These are phyloP conservation scores for Drosophila nr. perissopoda DNA, from an alignment of 2,888 invertebrate species.

Conservation along the genomic window DNA sequence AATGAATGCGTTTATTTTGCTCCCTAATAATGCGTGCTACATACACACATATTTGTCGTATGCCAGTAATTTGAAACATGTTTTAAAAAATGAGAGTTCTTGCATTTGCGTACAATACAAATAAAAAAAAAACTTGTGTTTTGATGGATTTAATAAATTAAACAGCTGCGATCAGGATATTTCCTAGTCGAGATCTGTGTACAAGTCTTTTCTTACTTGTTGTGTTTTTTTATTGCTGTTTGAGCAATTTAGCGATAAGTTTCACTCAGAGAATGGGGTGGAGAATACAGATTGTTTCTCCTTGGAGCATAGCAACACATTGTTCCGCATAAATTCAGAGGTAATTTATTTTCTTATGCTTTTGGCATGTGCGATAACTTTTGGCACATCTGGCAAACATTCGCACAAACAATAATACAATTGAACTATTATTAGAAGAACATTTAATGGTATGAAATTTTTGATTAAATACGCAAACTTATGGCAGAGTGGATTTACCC, in stretches of 20 bases:
- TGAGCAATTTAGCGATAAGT: constrained; percentile 53
- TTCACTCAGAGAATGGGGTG: constrained; percentile 28
- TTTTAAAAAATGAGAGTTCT: not conserved
- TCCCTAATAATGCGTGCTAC: not conserved
- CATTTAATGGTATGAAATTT: not conserved
- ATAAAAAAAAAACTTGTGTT: not conserved
- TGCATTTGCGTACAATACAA: not conserved
- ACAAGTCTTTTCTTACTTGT: not conserved
- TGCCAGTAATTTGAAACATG: not conserved
- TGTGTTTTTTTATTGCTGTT: constrained; percentile 7
- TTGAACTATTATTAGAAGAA: constrained; percentile 22
- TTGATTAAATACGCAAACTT: constrained; percentile 10
- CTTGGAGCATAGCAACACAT: constrained; percentile 49
- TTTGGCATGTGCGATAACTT: constrained; percentile 66
- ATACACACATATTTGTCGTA: not conserved
- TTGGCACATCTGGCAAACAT: constrained; percentile 60
- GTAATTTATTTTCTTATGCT: constrained; percentile 13
- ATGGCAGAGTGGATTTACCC: not conserved
- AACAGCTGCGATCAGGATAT: not conserved
- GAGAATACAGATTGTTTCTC: constrained; percentile 20
- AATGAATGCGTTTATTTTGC: not conserved
- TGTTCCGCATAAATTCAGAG: constrained; percentile 14
- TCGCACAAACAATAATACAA: constrained; percentile 1
- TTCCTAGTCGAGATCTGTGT: not conserved
- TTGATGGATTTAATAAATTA: not conserved